A percentile compares a stretch with the other conserved stretches of the same genome.
phyloP scores from a whole-genome alignment of 2,888 invertebrate species.

The Trypoxylon attenuatum region DNA sequence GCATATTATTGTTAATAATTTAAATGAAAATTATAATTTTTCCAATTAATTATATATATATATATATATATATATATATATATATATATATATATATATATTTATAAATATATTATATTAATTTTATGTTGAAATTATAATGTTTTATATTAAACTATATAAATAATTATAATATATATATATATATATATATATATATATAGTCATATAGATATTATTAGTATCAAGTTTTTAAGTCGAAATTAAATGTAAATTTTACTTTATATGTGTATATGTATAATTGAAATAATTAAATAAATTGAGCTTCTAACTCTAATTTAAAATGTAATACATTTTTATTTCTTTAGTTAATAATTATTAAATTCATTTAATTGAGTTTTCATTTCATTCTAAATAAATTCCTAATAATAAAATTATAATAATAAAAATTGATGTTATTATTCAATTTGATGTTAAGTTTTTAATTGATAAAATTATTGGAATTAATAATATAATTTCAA shows the following conservation, averaged over 20 bases:
- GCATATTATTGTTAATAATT: background rate
- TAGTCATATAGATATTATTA: conserved; percentile 72
- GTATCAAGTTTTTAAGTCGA: conserved; percentile 7
- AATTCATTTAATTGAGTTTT: background rate
- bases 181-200: too few relatives aligned
- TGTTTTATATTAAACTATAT: conserved; percentile 73
- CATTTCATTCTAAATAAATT: background rate
- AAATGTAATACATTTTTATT: too few relatives aligned
- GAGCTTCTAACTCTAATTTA: background rate
- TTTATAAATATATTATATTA: conserved; percentile 6
- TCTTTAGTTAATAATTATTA: background rate
- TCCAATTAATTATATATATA: too few relatives aligned
- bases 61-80: conserved; percentile 16
- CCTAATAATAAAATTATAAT: conserved; percentile 2
- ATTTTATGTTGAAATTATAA: conserved; percentile 56
- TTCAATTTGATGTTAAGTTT: conserved; percentile 80
- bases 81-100: background rate
- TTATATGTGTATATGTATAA: background rate
- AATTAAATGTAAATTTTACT: background rate
- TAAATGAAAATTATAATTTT: conserved; percentile 9
- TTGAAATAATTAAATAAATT: background rate
- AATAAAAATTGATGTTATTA: conserved; percentile 68
- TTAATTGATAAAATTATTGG: conserved; percentile 75
- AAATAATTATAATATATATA: conserved; percentile 70
- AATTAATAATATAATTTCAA: conserved; percentile 75